Base-by-base conservation (phyloP, 2,888 invertebrate species). In the Chymomyza procnemis region DNA sequence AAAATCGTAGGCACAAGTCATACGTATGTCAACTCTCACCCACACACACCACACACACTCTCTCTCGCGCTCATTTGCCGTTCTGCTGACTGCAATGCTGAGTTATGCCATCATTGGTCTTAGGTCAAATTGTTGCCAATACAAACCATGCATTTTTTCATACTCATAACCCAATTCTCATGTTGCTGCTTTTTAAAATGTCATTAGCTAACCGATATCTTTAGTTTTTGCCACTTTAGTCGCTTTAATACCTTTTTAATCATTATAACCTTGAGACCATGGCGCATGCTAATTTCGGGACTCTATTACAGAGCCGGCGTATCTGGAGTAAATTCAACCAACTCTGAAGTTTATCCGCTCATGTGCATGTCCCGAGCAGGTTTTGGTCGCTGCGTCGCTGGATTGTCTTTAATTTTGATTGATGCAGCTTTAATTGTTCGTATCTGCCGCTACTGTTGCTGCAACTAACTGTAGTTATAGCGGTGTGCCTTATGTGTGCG, bases 391-490 rank as follows among this genome's bases (percentile, higher is more conserved):
- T n/a, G 55, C 63, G 30, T 54, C 56, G 70, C 69, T 68, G 65
- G 69, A 70, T 82, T 74, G 54, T 22, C 73, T 56, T 75, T 85
- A 71, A 79, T 80, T 83, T 81, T 88, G 87, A 87, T 87, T 87
- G 82, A 87, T 88, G 87, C 66, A 54, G 59, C 69, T 80, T 74
- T 78, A 75, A 75, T 74, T 66, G 67, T 48, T 63, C 64, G 59
- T 57, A 61, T 18, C 52, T 21, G 18, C 16, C 16, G 34, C 52
- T 60, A 75, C n/a, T 52, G 85, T 76, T 71, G 75, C 75, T 62
- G 75, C 62, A 22, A 57, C 19, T 75, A 79, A 73, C 74, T 73
- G 74, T 64, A 75, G 64, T 60, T 56, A 12, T 41, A 57, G 63
- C 61, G 61, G 67, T 67, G 67, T 67, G 59, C 54, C 59, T 56